phyloP scores from a whole-genome alignment of 2,888 invertebrate species.

The Bombylius discolor region DNA sequence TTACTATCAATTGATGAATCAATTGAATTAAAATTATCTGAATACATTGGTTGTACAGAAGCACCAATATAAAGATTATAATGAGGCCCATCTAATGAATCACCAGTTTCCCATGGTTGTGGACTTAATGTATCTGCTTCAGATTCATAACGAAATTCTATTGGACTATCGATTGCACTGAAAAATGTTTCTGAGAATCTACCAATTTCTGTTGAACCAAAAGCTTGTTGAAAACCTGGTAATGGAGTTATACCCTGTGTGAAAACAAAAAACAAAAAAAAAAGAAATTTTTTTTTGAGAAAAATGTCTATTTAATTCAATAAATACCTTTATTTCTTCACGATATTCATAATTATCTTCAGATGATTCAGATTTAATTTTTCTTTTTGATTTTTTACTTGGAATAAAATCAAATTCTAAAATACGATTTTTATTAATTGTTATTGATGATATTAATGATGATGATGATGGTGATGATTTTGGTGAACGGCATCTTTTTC shows the following conservation, averaged over 20 bases:
- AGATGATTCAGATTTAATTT: constrained; percentile 8
- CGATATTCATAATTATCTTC: constrained; percentile 18
- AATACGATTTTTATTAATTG: constrained; percentile 22
- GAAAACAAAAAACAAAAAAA: background rate
- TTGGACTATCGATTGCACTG: constrained; percentile 24
- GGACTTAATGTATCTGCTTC: constrained; percentile 20
- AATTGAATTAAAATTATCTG: constrained; percentile 12
- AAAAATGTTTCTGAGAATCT: constrained; percentile 60
- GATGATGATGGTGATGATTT: background rate
- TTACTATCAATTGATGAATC: constrained; percentile 16
- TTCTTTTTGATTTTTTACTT: constrained; percentile 29
- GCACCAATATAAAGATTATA: constrained; percentile 20
- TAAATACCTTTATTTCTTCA: constrained; percentile 25
- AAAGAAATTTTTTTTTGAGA: background rate
- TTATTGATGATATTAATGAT: background rate
- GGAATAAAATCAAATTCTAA: constrained; percentile 31
- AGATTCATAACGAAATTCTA: constrained; percentile 19
- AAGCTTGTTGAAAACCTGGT: constrained; percentile 74
- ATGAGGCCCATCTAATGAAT: constrained; percentile 20
- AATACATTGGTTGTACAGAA: constrained; percentile 18
- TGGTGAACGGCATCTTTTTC: constrained; percentile 1
- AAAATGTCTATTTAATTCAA: background rate
- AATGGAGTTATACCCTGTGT: constrained; percentile 40
- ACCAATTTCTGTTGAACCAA: constrained; percentile 77
- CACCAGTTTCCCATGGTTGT: constrained; percentile 21